phyloP scores from a whole-genome alignment of 2,797 vertebrate genomes.

The Taenioides sp. region DNA sequence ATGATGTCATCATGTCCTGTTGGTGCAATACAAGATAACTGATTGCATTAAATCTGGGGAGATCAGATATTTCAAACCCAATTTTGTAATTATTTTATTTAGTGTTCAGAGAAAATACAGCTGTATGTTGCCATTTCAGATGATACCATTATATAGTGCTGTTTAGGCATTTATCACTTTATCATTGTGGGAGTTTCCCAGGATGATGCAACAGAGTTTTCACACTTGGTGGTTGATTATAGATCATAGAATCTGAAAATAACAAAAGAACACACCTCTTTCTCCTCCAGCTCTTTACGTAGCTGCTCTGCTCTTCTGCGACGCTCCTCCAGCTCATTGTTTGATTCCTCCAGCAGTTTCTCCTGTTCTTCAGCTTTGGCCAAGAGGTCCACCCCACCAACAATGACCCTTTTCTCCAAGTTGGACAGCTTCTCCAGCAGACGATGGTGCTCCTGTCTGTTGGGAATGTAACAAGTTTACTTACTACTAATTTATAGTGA shows the following conservation, averaged over 20 bases:
- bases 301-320: conserved; percentile 92
- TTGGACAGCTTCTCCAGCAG: conserved; percentile 91
- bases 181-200: no score
- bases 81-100: background rate
- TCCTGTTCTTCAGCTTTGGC: conserved; percentile 99
- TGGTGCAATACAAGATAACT: background rate
- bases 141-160: no score
- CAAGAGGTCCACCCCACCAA: conserved; percentile 95
- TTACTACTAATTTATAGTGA: background rate
- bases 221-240: background rate
- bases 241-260: background rate
- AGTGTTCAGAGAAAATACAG: background rate
- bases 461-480: background rate
- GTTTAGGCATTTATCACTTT: no score
- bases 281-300: conserved; percentile 95
- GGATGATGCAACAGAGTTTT: background rate
- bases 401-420: conserved; percentile 97
- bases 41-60: background rate
- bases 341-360: conserved; percentile 96
- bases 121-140: background rate
- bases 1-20: background rate
- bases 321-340: conserved; percentile 93
- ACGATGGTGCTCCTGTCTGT: conserved; percentile 94
- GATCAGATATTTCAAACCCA: background rate
- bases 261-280: conserved; percentile 80